These are phyloP conservation scores for Anastrepha obliqua DNA, from an alignment of 1,140 invertebrate genomes.

Conservation along the genomic window DNA sequence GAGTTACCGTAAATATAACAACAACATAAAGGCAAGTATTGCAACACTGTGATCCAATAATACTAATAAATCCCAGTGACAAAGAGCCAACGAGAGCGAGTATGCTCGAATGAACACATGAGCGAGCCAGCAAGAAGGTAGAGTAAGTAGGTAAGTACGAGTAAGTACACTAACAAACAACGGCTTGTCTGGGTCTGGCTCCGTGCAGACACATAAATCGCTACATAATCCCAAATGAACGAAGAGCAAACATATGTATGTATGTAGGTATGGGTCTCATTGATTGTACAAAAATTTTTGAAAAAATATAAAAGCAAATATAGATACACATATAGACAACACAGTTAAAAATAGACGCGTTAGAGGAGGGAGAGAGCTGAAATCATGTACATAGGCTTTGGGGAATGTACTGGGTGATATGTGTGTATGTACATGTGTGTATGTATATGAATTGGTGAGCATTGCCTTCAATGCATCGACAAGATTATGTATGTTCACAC, in stretches of 20 bases:
- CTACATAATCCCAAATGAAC: constrained; percentile 18
- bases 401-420: neutral
- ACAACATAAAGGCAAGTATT: neutral
- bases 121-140: too few species aligned
- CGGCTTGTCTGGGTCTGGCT: constrained; percentile 12
- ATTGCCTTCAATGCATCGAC: neutral
- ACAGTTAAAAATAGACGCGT: neutral
- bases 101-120: neutral
- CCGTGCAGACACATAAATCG: constrained; percentile 14
- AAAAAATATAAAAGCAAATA: constrained; percentile 5
- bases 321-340: neutral
- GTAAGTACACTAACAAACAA: neutral
- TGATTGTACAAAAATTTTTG: constrained; percentile 21
- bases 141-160: too few species aligned
- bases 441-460: neutral
- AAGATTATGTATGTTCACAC: neutral
- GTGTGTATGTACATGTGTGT: too few species aligned
- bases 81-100: neutral
- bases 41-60: constrained; percentile 25
- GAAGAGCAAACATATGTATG: neutral
- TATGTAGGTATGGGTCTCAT: neutral
- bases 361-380: neutral
- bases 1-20: constrained; percentile 13
- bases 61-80: constrained; percentile 41
- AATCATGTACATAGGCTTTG: neutral